phyloP scores from a whole-genome alignment of 2,888 invertebrate genomes.

The Tachina lurida region DNA sequence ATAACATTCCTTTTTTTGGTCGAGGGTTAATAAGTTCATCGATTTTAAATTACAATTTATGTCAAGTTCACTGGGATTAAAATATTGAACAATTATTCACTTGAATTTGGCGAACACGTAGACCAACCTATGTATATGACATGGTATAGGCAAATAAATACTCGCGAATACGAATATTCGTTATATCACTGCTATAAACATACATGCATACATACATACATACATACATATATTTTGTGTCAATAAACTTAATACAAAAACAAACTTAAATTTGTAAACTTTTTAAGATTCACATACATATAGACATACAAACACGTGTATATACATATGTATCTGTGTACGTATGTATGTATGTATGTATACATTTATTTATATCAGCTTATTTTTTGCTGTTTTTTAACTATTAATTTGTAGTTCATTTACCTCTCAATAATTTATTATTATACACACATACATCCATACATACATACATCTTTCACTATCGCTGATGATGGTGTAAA shows the following conservation, averaged over 20 bases:
- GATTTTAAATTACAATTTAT: no score
- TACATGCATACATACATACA: neutral
- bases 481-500: constrained; percentile 13
- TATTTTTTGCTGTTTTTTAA: neutral
- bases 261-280: neutral
- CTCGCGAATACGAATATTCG: no score
- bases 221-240: neutral
- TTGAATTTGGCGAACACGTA: no score
- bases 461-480: neutral
- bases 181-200: neutral
- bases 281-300: neutral
- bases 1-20: no score
- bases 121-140: no score
- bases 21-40: no score
- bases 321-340: neutral
- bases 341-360: no score
- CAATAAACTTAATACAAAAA: no score
- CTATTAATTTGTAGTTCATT: constrained; percentile 33
- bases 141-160: no score
- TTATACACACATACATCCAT: neutral
- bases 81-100: no score
- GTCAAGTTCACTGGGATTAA: no score
- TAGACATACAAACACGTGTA: neutral
- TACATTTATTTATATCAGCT: neutral
- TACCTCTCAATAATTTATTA: constrained; percentile 26